phyloP scores from a whole-genome alignment of 2,797 vertebrate species.

The Periophthalmus magnuspinnatus region DNA sequence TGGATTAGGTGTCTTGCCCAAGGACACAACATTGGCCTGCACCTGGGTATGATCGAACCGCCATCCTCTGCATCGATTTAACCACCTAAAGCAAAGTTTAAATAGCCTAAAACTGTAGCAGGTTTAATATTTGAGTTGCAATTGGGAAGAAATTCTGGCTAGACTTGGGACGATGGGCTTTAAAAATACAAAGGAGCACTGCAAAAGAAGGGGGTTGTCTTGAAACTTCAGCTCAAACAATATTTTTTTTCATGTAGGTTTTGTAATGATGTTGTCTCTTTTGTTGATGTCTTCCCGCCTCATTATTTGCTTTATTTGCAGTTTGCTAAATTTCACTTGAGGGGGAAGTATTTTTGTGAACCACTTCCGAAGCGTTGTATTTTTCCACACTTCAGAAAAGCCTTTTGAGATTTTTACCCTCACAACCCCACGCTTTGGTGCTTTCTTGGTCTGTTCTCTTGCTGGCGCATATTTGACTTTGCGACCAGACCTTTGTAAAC shows the following conservation, averaged over 20 bases:
- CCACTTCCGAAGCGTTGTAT: background rate
- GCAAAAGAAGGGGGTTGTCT: background rate
- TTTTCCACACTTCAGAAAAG: background rate
- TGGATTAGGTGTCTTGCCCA: too few species aligned
- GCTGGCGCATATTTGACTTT: background rate
- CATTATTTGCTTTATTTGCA: background rate
- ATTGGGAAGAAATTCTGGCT: too few species aligned
- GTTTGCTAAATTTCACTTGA: too few species aligned
- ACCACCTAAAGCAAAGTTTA: too few species aligned
- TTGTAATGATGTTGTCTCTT: background rate
- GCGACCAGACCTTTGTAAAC: background rate
- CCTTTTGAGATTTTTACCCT: background rate
- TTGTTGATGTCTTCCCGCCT: background rate
- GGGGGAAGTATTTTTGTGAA: background rate
- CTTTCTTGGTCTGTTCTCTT: background rate
- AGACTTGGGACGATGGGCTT: too few species aligned
- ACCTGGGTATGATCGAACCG: too few species aligned
- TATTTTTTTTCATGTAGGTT: too few species aligned
- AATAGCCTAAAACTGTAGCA: too few species aligned
- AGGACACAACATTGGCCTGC: too few species aligned
- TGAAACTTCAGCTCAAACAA: background rate
- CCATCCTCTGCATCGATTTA: too few species aligned
- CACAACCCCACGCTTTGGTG: background rate
- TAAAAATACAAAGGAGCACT: too few species aligned
- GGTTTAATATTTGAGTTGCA: too few species aligned